phyloP scores from a whole-genome alignment of 1,140 invertebrate genomes.

The Drosophila melanica region DNA sequence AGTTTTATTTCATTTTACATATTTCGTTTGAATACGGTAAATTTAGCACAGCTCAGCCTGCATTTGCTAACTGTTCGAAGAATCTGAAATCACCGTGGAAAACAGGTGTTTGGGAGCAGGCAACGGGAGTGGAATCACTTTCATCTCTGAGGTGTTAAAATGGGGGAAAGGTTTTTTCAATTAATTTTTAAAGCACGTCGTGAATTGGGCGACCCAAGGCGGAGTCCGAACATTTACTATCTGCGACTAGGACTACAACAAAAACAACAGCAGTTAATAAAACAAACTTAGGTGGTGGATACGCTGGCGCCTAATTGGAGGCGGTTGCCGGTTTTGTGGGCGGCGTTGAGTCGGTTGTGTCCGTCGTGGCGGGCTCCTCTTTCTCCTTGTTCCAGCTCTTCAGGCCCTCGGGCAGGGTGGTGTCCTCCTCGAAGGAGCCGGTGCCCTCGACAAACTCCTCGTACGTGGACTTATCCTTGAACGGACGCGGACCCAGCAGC shows the following conservation, averaged over 20 bases:
- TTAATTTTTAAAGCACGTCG: constrained; percentile 27
- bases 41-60: constrained; percentile 42
- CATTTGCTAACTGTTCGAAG: constrained; percentile 33
- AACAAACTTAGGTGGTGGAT: not conserved
- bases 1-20: constrained; percentile 39
- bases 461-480: constrained; percentile 99
- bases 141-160: constrained; percentile 31
- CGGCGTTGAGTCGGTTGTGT: constrained; percentile 51
- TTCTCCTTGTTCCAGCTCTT: constrained; percentile 96
- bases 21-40: constrained; percentile 42
- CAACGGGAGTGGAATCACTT: not conserved
- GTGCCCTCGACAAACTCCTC: constrained; percentile 99
- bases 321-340: constrained; percentile 70
- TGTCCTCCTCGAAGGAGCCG: constrained; percentile 98
- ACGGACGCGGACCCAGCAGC: constrained; percentile 96
- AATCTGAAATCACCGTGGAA: not conserved
- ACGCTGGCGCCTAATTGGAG: constrained; percentile 33
- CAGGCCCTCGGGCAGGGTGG: constrained; percentile 96
- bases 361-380: constrained; percentile 49
- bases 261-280: constrained; percentile 22
- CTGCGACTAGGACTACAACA: constrained; percentile 38
- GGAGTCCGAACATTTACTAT: constrained; percentile 31
- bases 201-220: constrained; percentile 25
- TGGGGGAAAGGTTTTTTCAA: constrained; percentile 10
- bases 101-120: not conserved